phyloP scores from a whole-genome alignment of 2,888 invertebrate genomes.

The Thymelicus lineola region DNA sequence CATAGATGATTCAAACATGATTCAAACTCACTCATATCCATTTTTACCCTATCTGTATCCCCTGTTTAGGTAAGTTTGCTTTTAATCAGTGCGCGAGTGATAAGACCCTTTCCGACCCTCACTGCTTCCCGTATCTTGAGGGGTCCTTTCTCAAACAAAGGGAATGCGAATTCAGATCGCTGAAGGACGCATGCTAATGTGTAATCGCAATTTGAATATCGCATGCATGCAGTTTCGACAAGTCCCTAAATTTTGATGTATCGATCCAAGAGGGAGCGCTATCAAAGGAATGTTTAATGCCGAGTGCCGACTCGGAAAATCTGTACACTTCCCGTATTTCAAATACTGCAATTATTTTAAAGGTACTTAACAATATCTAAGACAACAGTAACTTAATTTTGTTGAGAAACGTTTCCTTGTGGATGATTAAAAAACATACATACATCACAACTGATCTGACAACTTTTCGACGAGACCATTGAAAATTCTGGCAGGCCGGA shows the following conservation, averaged over 20 bases:
- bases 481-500: no score
- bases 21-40: constrained; percentile 21
- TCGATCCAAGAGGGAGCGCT: background rate
- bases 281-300: background rate
- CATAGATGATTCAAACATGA: no score
- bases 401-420: no score
- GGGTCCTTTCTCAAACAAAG: constrained; percentile 60
- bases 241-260: constrained; percentile 44
- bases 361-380: no score
- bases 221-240: constrained; percentile 13
- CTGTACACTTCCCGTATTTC: no score
- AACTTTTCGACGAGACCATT: no score
- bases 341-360: no score
- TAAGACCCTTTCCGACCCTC: constrained; percentile 62
- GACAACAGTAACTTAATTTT: no score
- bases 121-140: constrained; percentile 58
- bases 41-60: constrained; percentile 49
- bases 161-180: constrained; percentile 46
- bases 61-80: constrained; percentile 71
- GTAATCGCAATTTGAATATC: constrained; percentile 29
- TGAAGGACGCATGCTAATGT: constrained; percentile 42
- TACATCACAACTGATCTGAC: no score
- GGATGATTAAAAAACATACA: no score
- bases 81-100: constrained; percentile 80
- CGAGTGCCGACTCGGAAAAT: background rate